These are phyloP conservation scores for Vanessa cardui DNA, from an alignment of 2,888 invertebrate species.

Conservation along the genomic window DNA sequence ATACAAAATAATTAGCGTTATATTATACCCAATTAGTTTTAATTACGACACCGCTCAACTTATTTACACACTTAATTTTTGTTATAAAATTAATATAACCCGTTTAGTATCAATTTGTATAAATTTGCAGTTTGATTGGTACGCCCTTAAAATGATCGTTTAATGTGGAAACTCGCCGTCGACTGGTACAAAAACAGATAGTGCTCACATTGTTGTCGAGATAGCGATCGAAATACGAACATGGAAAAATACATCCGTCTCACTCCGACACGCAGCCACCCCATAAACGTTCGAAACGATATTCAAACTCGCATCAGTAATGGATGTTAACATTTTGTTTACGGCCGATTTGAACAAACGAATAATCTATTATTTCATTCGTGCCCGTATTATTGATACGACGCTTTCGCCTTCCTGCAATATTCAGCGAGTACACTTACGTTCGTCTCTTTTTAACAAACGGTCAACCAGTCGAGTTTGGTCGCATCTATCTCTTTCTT, in stretches of 20 bases:
- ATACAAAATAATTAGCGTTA: conserved; percentile 79
- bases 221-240: conserved; percentile 39
- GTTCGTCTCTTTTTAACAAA: conserved; percentile 54
- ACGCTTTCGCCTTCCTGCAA: conserved; percentile 73
- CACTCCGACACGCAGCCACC: conserved; percentile 48
- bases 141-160: conserved; percentile 81
- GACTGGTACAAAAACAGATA: conserved; percentile 80
- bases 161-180: conserved; percentile 77
- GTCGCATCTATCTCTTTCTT: conserved; percentile 53
- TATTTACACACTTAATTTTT: conserved; percentile 83
- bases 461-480: rapidly evolving
- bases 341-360: conserved; percentile 82
- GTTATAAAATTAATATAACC: conserved; percentile 83
- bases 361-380: conserved; percentile 84
- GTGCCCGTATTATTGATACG: conserved; percentile 82
- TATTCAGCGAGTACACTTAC: conserved; percentile 58
- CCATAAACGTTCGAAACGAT: conserved; percentile 47
- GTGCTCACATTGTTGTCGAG: conserved; percentile 57
- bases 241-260: conserved; percentile 53
- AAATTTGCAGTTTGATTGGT: conserved; percentile 82
- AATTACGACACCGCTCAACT: conserved; percentile 79
- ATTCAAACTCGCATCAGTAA: conserved; percentile 68
- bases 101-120: conserved; percentile 83
- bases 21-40: conserved; percentile 81
- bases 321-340: conserved; percentile 81